Evolutionary conservation across 92 coral and sea anemone species (phyloP).

Genomic region (Phymanthus crucifer): DNA sequence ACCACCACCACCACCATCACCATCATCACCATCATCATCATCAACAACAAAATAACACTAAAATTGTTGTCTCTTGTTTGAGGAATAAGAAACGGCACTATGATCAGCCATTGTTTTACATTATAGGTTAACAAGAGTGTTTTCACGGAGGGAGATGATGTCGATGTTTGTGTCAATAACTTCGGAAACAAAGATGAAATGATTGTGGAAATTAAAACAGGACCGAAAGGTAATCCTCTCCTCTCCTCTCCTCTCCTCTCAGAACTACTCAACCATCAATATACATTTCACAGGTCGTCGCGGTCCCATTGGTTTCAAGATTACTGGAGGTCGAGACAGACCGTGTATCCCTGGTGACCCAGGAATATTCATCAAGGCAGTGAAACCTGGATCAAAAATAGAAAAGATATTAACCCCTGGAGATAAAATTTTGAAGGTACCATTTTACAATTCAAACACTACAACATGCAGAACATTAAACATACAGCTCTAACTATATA

Average conservation of each 20-base stretch:
- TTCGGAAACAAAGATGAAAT: constrained; percentile 53
- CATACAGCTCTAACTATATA: too few species aligned
- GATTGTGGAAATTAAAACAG: constrained; percentile 73
- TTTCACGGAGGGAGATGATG: constrained; percentile 19
- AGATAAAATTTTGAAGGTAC: constrained; percentile 77
- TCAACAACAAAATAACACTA: too few species aligned
- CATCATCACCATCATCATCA: too few species aligned
- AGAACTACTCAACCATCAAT: neutral
- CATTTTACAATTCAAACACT: neutral
- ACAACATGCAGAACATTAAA: neutral
- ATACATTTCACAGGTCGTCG: constrained; percentile 46
- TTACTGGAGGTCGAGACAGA: constrained; percentile 79
- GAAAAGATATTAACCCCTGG: constrained; percentile 69
- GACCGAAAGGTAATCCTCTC: constrained; percentile 58
- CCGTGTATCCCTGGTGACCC: constrained; percentile 91
- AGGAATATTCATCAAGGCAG: constrained; percentile 69
- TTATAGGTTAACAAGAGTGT: constrained; percentile 24
- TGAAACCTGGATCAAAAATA: constrained; percentile 69
- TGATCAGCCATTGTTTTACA: too few species aligned
- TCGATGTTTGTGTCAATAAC: constrained; percentile 27
- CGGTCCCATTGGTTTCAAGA: constrained; percentile 80
- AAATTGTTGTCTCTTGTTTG: too few species aligned
- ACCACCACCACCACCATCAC: too few species aligned
- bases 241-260: neutral
- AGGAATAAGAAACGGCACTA: too few species aligned